Evolutionary conservation across 2,113 vertebrate species (phyloP).

Genomic region (Martes martes): DNA sequence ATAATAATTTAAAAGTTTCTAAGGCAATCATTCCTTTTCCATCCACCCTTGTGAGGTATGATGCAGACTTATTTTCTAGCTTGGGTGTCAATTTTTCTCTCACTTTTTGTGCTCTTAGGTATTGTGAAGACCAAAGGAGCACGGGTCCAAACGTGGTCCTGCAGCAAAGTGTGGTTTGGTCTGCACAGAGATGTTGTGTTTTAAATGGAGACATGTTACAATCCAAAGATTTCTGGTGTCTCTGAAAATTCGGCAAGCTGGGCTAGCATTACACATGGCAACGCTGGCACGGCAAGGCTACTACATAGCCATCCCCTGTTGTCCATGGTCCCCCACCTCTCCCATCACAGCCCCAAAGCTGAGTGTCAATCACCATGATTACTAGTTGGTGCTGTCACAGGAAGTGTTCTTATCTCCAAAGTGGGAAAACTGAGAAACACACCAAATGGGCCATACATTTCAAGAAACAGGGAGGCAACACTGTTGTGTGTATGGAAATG

Average conservation of each 20-base stretch:
- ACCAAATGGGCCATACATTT: neutral
- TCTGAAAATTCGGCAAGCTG: neutral
- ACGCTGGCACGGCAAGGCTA: neutral
- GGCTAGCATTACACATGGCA: neutral
- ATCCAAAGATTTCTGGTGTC: neutral
- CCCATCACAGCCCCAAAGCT: neutral
- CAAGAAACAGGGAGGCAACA: neutral
- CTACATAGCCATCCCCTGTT: accelerated
- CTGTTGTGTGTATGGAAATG: neutral
- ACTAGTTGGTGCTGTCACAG: neutral
- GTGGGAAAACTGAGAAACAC: neutral
- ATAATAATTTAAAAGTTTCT: neutral
- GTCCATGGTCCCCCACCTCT: accelerated
- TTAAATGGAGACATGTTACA: neutral
- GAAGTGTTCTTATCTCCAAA: neutral
- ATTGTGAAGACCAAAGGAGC: neutral
- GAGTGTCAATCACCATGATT: neutral
- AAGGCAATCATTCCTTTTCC: neutral
- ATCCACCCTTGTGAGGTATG: neutral
- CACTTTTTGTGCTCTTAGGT: neutral
- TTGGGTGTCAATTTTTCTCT: neutral
- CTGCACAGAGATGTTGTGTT: neutral
- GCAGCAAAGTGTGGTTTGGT: neutral
- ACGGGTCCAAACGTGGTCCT: neutral
- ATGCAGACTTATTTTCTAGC: neutral